Evolutionary conservation across 2,113 vertebrate species (phyloP).

Genomic region (Corythornis cristatus): DNA sequence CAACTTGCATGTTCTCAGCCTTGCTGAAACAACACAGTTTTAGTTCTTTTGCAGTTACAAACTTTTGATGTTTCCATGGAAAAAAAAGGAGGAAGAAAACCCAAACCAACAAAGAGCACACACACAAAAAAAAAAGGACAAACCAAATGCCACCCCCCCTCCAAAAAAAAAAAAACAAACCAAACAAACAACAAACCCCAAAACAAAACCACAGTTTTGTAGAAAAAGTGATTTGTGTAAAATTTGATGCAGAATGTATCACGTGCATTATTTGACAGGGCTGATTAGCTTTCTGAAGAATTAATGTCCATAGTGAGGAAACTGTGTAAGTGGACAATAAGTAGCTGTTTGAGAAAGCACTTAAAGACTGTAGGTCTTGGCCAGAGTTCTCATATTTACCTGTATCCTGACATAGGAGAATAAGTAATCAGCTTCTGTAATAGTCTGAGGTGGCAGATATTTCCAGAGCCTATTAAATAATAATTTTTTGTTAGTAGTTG

Average conservation of each 20-base stretch:
- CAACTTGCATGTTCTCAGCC: not conserved
- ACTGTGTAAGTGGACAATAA: not conserved
- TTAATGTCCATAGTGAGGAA: not conserved
- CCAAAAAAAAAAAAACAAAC: too few relatives aligned
- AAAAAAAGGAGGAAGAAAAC: too few relatives aligned
- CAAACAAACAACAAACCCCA: too few relatives aligned
- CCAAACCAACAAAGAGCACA: too few relatives aligned
- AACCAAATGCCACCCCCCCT: too few relatives aligned
- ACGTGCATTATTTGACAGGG: not conserved
- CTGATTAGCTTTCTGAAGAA: not conserved
- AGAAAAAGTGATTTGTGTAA: not conserved
- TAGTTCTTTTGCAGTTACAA: not conserved
- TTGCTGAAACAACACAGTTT: not conserved
- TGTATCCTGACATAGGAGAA: not conserved
- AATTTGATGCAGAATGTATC: not conserved
- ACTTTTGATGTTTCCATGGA: not conserved
- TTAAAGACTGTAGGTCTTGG: not conserved
- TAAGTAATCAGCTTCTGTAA: not conserved
- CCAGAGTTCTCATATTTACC: not conserved
- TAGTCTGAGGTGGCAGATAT: rapidly evolving
- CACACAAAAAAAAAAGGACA: too few relatives aligned
- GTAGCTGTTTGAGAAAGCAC: not conserved
- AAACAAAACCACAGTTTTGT: not conserved
- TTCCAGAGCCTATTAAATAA: not conserved
- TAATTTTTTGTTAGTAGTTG: not conserved